Percentiles rank a stretch among this genome's conserved stretches.
phyloP scores from a whole-genome alignment of 2,797 vertebrate genomes.

The Rhabdomys pumilio region DNA sequence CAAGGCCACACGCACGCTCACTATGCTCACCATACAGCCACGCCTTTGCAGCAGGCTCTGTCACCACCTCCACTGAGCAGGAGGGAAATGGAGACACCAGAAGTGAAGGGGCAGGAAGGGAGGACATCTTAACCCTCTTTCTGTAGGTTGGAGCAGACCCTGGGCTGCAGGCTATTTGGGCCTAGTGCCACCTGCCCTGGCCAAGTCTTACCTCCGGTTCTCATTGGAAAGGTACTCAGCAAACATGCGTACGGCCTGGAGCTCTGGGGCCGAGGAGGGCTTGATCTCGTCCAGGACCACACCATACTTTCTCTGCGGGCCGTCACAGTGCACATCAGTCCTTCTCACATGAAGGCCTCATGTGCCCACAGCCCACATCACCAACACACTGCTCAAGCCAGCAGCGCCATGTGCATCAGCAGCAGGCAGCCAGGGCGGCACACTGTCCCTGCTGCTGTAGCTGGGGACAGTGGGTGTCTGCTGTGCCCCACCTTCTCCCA shows the following conservation, averaged over 20 bases:
- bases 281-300: conserved; percentile 98
- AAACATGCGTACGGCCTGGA: conserved; percentile 96
- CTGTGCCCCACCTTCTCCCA: too few relatives aligned
- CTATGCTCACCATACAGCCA: background rate
- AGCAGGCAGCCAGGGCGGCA: too few relatives aligned
- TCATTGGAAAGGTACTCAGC: conserved; percentile 95
- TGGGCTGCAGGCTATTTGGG: background rate
- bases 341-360: fast-evolving
- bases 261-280: conserved; percentile 91
- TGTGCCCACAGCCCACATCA: background rate
- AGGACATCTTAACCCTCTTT: background rate
- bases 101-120: background rate
- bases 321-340: background rate
- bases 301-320: conserved; percentile 93
- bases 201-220: conserved; percentile 90
- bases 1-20: background rate
- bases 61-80: too few relatives aligned
- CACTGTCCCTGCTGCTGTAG: background rate
- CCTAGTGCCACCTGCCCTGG: fast-evolving
- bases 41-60: background rate
- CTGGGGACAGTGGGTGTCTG: background rate
- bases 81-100: background rate
- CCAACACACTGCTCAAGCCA: too few relatives aligned
- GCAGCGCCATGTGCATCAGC: background rate
- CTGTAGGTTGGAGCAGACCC: background rate